Base-by-base conservation (phyloP, 2,888 invertebrate species). In the Galeopsomyia nigrocyanea region DNA sequence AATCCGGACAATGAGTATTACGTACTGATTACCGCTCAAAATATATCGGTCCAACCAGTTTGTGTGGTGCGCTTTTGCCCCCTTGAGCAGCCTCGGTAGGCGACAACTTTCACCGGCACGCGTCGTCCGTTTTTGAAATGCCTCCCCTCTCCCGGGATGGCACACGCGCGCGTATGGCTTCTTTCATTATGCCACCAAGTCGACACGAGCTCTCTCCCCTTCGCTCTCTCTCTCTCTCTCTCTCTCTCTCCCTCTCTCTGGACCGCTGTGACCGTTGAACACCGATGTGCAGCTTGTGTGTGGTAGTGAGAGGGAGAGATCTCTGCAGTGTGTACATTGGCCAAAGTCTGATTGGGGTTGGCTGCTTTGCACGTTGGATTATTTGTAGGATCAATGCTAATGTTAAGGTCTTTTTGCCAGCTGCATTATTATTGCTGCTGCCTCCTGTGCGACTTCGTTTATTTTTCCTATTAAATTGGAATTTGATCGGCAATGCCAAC, bases 41-140 rank as follows among this genome's bases (percentile, higher is more conserved):
- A 64, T 63, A 72, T n/a, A 72, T 72, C 63, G 67, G 64, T 63
- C 63, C 57, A 51, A 53, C 51, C 31, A 26, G 17, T 39, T 26
- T 26, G 14, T 26, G 56, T 19, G 26, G 57, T 31, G n/a, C 17
- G 16, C 13, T 62, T 65, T 56, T 46, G 53, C 60, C 72, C 68
- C 51, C 21, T 26, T 39, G 49, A 39, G 19, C 3, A 16, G 51
- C 39, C 63, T n/a, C 63, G 50, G 46, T 13, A 39, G 49, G 63
- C 64, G 51, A 61, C 51, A 60, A 61, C 73, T 69, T 66, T 68
- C 68, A 66, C 73, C 21, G 73, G 73, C 73, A 73, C 73, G 73
- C 69, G 73, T 70, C 70, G 67, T 67, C 67, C 70, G 63, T 67
- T 74, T 66, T 68, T 51, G 56, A 68, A 68, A 61, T 53, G 19